phyloP scores from a whole-genome alignment of 2,888 invertebrate species.

The Spisula solida region DNA sequence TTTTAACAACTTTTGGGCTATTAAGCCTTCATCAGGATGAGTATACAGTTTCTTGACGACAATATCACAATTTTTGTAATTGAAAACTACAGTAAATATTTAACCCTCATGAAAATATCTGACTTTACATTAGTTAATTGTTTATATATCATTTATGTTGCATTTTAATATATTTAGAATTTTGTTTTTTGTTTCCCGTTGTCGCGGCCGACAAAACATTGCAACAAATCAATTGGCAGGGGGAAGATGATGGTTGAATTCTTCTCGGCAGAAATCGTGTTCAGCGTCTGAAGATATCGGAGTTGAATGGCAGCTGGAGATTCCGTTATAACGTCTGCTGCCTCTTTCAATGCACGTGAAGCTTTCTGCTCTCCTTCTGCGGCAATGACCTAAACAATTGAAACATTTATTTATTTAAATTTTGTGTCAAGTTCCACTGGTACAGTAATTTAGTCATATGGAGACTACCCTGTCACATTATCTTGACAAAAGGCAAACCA shows the following conservation, averaged over 20 bases:
- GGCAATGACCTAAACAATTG: constrained; percentile 88
- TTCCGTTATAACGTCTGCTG: constrained; percentile 94
- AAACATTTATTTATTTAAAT: not conserved
- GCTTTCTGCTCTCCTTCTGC: constrained; percentile 89
- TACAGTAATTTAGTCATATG: too few species aligned
- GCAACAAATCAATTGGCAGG: constrained; percentile 83
- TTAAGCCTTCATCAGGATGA: too few species aligned
- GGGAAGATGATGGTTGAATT: constrained; percentile 87
- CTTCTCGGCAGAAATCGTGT: constrained; percentile 86
- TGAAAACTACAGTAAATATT: too few species aligned
- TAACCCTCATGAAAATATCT: too few species aligned
- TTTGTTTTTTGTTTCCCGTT: constrained; percentile 37
- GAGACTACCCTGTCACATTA: too few species aligned
- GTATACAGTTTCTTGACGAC: too few species aligned
- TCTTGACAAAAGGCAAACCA: too few species aligned
- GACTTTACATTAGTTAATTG: too few species aligned
- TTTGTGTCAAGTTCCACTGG: too few species aligned
- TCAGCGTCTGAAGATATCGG: constrained; percentile 86
- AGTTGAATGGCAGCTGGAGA: constrained; percentile 93
- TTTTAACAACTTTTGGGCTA: too few species aligned
- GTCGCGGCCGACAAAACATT: constrained; percentile 51
- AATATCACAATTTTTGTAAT: too few species aligned
- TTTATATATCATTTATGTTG: not conserved
- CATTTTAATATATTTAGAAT: constrained; percentile 27
- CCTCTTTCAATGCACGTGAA: constrained; percentile 94